Base-by-base conservation (phyloP, 2,888 invertebrate genomes). In the Scotopteryx bipunctaria region DNA sequence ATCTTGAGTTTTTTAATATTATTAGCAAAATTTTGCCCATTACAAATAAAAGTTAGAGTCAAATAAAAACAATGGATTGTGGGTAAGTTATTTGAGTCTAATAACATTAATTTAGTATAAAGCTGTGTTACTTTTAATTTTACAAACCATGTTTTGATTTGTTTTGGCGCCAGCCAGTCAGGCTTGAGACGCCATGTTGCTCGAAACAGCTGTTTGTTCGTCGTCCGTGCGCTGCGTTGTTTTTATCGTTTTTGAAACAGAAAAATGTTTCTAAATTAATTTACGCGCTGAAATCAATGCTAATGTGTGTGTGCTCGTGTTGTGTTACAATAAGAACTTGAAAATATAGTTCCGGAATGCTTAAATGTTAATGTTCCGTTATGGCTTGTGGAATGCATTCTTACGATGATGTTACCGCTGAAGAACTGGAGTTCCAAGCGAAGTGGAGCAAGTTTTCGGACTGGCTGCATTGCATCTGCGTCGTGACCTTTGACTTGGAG, bases 401-500 rank as follows among this genome's bases (percentile, higher is more conserved):
- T 65, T 81, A 77, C 66, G 83, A 84, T 67, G 82, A 83, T 68
- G 62, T 85, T 72, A 63, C 71, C 63, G 61, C 69, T 55, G 84
- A 82, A 57, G 86, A 87, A 69, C 69, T 71, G 57, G 88, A 90
- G 59, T 88, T 81, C 58, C 78, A 75, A 69, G 61, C 73, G 57
- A 88, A 88, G 78, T 96, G 96, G 95, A 93, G 94, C 71, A 92
- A 92, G 71, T 94, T 97, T 83, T 93, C 94, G 48, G 96, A 98
- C 82, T 99, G 99, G 99, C 92, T 99, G 62, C 97, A 99, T 79
- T 99, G 98, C 76, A 95, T 99, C 68, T 99, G 99, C 85, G 96
- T 99, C 56, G 99, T 99, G 40, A 99, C 99, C 5, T 99, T 99
- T 89, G 99, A 99, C 91, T 92, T 99, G 70, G 99, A 99, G 91